Base-by-base conservation (phyloP, 2,888 invertebrate genomes). In the Ophion obscuratus region DNA sequence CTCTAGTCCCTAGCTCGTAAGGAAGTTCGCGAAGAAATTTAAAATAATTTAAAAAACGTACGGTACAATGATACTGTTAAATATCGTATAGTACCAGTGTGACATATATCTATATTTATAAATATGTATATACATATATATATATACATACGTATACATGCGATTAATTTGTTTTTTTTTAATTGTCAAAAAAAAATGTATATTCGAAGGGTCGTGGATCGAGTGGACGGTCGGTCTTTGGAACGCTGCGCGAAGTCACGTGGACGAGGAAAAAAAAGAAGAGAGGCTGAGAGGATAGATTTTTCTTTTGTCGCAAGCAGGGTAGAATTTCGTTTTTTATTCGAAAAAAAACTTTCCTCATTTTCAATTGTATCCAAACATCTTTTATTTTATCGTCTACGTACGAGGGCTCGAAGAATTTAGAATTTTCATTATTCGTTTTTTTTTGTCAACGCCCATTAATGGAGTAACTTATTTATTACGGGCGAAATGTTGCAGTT, bases 1-100 rank as follows among this genome's bases (percentile, higher is more conserved):
- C 87, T 93, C 94, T 94, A 94, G 94, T 94, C 93, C 87, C 88
- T 93, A 92, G 89, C 86, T 87, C 44, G 75, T 93, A 93, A 92
- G 92, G 84, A 76, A 85, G 87, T 40, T 40, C 3, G 70, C 11
- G 24, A 53, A 66, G n/a, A 40, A 76, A 53, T 14, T 53, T 5
- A 4, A 31, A 14, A 5, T 53, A 53, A 47, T 61, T 40, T 31
- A 53, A 44, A 61, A 62, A 61, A 61, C 57, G n/a, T 24, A 81
- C 47, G 67, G 67, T 85, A 81, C 78, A 73, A 77, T 47, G 68
- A 67, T 81, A 74, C 71, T 76, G 71, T 86, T 80, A 31, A 75
- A 57, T 74, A 57, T 73, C 36, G 44, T 62, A 31, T 68, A 81
- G 47, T 47, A 67, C 68, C 62, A 59, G 64, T 78, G 68, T 75